Base-by-base conservation (phyloP, 1,140 invertebrate species). In the Physella acuta region DNA sequence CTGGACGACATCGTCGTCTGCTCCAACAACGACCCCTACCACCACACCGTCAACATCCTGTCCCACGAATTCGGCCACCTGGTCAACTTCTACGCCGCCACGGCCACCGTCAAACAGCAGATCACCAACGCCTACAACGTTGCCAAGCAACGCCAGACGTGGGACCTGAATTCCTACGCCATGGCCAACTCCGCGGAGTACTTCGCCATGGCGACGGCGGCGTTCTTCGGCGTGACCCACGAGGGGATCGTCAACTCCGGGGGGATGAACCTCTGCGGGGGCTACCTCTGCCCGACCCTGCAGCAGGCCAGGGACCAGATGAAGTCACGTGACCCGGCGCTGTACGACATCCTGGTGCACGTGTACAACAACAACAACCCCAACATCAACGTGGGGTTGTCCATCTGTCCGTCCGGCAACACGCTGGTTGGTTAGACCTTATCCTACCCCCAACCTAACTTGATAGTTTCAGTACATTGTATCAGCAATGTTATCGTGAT, bases 1-100 rank as follows among this genome's bases (percentile, higher is more conserved):
- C 28, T 79, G 3, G 74, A 76, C 51, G 75, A 77, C 55, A 81
- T 78, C 49, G 64, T 81, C 14, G 31, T 79, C 24, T 81, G 79
- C 66, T 71, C 76, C 30, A 17, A 34, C 2, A 4, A 31, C 24
- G 79, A 81, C 56, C 79, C 79, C 0, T 81, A 81, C 64, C 49
- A 68, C 37, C 63, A 71, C 30, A 62, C 30, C 8, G 68, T 72
- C 30, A 81, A 81, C 56, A 76, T 79, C 24, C 71, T 81, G 20
- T 65, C 75, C 16, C 79, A 81, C 44, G 79, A 81, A 59, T 79
- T 81, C 62, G 53, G 75, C 20, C 79, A 81, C 63, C 74, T 72
- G 2, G 66, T 81, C 11, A 68, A 78, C 60, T 44, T 37, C 24
- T 70, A 75, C 39, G 78, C 64, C 14, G 33, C 78, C 14, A 58